These are phyloP conservation scores for Struthidea cinerea DNA, from an alignment of 2,113 vertebrate species.

Conservation along the genomic window DNA sequence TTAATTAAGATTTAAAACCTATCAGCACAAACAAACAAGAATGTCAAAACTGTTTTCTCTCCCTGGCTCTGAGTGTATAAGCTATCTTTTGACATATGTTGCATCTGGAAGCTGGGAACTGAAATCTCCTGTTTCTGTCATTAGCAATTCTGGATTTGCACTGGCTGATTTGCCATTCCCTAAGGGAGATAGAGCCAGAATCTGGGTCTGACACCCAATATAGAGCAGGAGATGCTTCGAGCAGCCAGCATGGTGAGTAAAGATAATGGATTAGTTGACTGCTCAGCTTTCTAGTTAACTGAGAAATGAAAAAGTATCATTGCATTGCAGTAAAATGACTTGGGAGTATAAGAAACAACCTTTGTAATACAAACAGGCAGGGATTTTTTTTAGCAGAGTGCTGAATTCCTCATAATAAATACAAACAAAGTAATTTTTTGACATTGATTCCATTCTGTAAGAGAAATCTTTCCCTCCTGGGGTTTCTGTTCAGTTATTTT, in stretches of 20 bases:
- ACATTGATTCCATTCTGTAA: background rate
- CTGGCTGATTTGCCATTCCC: conserved; percentile 1
- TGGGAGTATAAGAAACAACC: background rate
- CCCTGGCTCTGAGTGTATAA: conserved; percentile 66
- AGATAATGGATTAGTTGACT: conserved; percentile 24
- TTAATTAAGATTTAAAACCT: background rate
- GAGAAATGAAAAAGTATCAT: background rate
- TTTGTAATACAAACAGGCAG: background rate
- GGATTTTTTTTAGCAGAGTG: background rate
- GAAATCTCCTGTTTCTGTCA: background rate
- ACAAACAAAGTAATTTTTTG: background rate
- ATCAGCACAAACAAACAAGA: conserved; percentile 20
- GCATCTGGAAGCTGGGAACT: conserved; percentile 20
- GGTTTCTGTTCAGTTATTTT: background rate
- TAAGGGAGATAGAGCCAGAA: conserved; percentile 33
- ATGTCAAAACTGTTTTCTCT: background rate
- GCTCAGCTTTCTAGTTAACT: background rate
- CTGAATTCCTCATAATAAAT: background rate
- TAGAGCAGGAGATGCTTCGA: conserved; percentile 22
- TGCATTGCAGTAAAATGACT: background rate
- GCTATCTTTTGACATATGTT: conserved; percentile 66
- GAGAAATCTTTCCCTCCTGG: background rate
- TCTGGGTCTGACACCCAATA: conserved; percentile 1
- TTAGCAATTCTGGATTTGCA: background rate
- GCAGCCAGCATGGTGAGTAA: conserved; percentile 64